A percentile compares a stretch with the other conserved stretches of the same genome.
These are phyloP conservation scores for Poeciliopsis presidionis DNA, from an alignment of 2,797 vertebrate species.

Conservation along the genomic window DNA sequence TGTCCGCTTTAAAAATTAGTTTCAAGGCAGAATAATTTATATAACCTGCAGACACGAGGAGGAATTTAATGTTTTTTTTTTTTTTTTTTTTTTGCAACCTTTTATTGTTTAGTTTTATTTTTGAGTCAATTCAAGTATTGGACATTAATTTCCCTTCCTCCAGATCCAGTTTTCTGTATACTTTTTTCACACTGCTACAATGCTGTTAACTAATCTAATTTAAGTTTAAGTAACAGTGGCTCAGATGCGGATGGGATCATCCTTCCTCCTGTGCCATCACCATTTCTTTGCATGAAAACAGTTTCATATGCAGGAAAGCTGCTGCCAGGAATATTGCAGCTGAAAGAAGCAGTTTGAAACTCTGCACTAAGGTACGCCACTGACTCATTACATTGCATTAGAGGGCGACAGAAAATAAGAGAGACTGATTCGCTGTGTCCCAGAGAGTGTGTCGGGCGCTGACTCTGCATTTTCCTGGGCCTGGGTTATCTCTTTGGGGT, in stretches of 20 bases:
- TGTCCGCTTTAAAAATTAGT: background rate
- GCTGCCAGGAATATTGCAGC: background rate
- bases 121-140: background rate
- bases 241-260: background rate
- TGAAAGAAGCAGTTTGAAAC: constrained; percentile 13
- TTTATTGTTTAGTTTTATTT: background rate
- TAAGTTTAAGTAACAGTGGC: background rate
- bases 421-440: constrained; percentile 42
- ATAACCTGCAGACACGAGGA: background rate
- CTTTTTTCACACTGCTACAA: background rate
- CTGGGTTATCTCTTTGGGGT: constrained; percentile 56
- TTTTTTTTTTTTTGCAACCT: background rate
- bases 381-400: constrained; percentile 27
- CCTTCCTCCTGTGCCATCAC: background rate
- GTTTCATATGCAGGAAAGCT: background rate
- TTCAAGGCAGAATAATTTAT: background rate
- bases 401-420: constrained; percentile 18
- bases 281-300: background rate
- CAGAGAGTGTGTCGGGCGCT: constrained; percentile 48
- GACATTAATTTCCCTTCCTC: background rate
- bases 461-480: constrained; percentile 53
- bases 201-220: background rate
- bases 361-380: constrained; percentile 20
- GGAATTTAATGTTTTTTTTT: background rate
- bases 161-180: background rate